Conservation (phyloP, 2,113 vertebrate species). For the Columbina picui region DNA sequence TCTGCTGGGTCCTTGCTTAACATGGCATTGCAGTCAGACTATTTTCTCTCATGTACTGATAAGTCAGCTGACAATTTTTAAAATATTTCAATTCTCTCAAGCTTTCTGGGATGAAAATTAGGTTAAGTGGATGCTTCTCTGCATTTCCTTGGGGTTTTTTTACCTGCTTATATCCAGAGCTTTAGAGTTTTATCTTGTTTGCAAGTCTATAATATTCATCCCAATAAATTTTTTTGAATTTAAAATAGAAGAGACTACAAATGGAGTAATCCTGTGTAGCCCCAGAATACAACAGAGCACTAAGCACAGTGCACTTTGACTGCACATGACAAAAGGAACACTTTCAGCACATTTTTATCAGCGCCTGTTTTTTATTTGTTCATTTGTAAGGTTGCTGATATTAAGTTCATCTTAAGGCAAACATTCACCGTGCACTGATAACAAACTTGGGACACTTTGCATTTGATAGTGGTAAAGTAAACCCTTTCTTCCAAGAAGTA, state of each 20-base stretch:
- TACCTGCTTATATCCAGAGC: not conserved
- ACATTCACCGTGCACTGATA: not conserved
- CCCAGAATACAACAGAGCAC: not conserved
- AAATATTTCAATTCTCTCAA: not conserved
- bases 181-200: not conserved
- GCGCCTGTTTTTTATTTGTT: constrained; percentile 14
- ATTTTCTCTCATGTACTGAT: not conserved
- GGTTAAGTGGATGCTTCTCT: not conserved
- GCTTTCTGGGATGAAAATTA: not conserved
- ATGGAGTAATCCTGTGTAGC: not conserved
- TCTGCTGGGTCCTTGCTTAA: not conserved
- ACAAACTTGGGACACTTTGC: not conserved
- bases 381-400: constrained; percentile 24
- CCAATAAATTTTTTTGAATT: not conserved
- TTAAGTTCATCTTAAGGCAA: constrained; percentile 49
- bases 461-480: not conserved
- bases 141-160: not conserved
- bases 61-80: not conserved
- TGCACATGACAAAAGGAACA: not conserved
- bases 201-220: not conserved
- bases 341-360: constrained; percentile 43
- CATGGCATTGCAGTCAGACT: not conserved
- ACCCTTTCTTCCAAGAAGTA: not conserved
- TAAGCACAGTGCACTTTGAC: not conserved
- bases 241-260: not conserved